Evolutionary conservation across 2,113 vertebrate species (phyloP).

Genomic region (Epinephelus moara): DNA sequence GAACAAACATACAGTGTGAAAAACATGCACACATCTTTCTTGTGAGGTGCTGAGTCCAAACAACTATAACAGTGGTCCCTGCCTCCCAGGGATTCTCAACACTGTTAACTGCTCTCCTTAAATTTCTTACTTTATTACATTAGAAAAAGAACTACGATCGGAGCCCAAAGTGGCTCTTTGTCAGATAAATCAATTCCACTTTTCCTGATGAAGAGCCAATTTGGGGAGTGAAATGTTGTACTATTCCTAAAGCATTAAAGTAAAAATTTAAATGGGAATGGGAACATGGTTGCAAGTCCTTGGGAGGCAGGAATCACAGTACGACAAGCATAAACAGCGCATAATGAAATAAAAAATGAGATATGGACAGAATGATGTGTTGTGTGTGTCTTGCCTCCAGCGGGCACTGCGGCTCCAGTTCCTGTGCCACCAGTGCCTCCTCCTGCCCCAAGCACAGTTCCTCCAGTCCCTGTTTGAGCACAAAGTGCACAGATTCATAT

Average conservation of each 20-base stretch:
- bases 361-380: not conserved
- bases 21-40: constrained; percentile 1
- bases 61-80: constrained; percentile 35
- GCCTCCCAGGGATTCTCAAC: not conserved
- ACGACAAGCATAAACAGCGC: not conserved
- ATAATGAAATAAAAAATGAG: not conserved
- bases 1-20: constrained; percentile 26
- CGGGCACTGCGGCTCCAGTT: constrained; percentile 65
- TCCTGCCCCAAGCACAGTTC: constrained; percentile 52
- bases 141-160: not conserved
- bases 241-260: not conserved
- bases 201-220: constrained; percentile 6
- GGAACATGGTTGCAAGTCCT: not conserved
- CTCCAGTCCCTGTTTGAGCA: constrained; percentile 57
- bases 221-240: not conserved
- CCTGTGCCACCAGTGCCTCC: constrained; percentile 65
- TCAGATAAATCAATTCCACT: constrained; percentile 8
- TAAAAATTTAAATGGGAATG: not conserved
- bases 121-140: constrained; percentile 7
- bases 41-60: constrained; percentile 17
- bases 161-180: not conserved
- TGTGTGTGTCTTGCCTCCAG: constrained; percentile 65
- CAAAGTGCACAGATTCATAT: not conserved
- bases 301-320: constrained; percentile 4
- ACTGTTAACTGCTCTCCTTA: not conserved